phyloP scores from a whole-genome alignment of 2,113 vertebrate species.

The Probosciger aterrimus region DNA sequence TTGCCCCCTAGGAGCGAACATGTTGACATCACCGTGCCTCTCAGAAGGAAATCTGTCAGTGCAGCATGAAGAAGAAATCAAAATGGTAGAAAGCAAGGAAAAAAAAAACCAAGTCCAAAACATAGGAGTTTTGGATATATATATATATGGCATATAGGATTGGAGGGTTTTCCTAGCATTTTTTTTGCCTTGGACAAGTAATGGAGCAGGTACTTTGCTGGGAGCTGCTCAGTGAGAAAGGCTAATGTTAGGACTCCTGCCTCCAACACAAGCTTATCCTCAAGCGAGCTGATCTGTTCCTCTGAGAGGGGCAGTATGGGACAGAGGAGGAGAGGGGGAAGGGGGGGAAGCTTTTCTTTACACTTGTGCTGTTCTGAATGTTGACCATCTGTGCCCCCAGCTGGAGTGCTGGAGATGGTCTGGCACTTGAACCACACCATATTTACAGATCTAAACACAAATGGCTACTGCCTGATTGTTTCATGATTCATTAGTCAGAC shows the following conservation, averaged over 20 bases:
- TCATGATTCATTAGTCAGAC: slow-evolving; percentile 99
- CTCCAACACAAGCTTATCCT: background rate
- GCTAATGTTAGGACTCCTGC: background rate
- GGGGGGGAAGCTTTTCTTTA: slow-evolving; percentile 69
- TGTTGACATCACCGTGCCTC: background rate
- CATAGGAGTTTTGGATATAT: background rate
- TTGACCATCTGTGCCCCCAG: slow-evolving; percentile 99
- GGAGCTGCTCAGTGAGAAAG: background rate
- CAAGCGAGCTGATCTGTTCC: slow-evolving; percentile 69
- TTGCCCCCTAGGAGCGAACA: background rate
- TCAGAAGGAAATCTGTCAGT: background rate
- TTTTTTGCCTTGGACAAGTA: background rate
- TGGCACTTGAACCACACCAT: slow-evolving; percentile 99
- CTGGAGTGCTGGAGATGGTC: slow-evolving; percentile 99
- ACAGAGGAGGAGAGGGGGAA: slow-evolving; percentile 72
- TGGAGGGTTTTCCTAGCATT: background rate
- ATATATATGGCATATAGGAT: rapidly evolving
- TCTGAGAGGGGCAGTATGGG: slow-evolving; percentile 83
- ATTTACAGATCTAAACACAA: slow-evolving; percentile 99
- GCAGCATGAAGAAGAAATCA: background rate
- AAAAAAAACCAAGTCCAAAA: background rate
- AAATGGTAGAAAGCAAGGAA: background rate
- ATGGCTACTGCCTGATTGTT: slow-evolving; percentile 99
- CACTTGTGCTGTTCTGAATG: slow-evolving; percentile 88
- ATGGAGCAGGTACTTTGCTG: background rate